Base-by-base conservation (phyloP, 2,113 vertebrate species). In the Channa maculata region DNA sequence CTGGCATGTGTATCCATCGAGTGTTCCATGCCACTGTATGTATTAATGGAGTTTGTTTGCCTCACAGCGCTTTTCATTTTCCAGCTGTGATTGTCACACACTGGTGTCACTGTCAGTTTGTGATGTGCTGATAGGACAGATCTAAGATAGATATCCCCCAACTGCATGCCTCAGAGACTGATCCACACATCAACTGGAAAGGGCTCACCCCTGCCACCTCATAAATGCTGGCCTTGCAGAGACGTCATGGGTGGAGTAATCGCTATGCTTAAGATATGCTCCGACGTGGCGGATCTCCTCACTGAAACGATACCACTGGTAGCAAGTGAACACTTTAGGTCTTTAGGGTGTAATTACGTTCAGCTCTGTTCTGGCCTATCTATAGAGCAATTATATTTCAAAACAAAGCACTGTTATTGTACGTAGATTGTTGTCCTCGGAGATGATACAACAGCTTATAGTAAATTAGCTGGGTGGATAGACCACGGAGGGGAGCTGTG, bases 21-120 rank as follows among this genome's bases (percentile, higher is more conserved):
- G 80, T 39, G 77, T 79, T 69, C 81, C 73, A 8, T 65, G 54
- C 78, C 24, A 46, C 81, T 79, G 15, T 83, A 71, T 82, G 82
- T 86, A 89, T 91, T 91, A 91, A 93, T 93, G 87, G 90, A 84
- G 83, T 92, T 86, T 91, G 89, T 92, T 88, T 91, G 90, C 92
- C 92, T 91, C 78, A 75, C 69, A 91, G 90, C 88, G 80, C 83
- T 89, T 93, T 87, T 84, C 82, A 90, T 91, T 92, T 87, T 71
- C 83, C 88, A 85, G 82, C 89, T 87, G 88, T 85, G 88, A 91
- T 84, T 86, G 89, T 89, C 88, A 76, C 77, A 71, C 70, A 45
- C 60, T 13, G 34, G 65, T 3, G 89, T 77, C 54, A 79, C 62
- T 49, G 82, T 63, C 49, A 66, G 75, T 82, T 79, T 83, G 79